Percentiles rank a stretch among this genome's conserved stretches.
phyloP scores from a whole-genome alignment of 2,888 invertebrate genomes.

The Capitulum mitella region DNA sequence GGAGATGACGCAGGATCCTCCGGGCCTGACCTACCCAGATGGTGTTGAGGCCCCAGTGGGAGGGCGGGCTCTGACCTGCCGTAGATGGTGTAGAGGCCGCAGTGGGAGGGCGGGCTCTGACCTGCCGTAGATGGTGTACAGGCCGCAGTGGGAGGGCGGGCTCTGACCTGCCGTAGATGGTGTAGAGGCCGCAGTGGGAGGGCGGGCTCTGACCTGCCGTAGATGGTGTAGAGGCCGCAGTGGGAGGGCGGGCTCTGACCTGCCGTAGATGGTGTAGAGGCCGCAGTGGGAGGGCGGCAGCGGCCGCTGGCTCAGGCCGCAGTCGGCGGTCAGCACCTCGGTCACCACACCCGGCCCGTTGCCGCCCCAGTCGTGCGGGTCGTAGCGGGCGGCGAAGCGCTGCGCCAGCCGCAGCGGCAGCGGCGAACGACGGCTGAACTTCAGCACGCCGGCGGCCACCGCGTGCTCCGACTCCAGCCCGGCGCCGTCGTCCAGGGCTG shows the following conservation, averaged over 20 bases:
- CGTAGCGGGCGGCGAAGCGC: constrained; percentile 30
- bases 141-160: neutral
- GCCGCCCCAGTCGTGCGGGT: constrained; percentile 33
- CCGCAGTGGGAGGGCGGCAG: neutral
- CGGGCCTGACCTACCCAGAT: no score
- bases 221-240: neutral
- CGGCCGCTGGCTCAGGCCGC: neutral
- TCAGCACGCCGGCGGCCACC: constrained; percentile 31
- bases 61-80: neutral
- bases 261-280: neutral
- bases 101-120: neutral
- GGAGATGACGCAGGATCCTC: no score
- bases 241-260: neutral
- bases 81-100: neutral
- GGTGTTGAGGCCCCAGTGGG: no score
- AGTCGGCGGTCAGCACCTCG: constrained; percentile 28
- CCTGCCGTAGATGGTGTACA: neutral
- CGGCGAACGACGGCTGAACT: constrained; percentile 28
- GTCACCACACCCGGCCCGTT: constrained; percentile 34
- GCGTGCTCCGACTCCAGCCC: constrained; percentile 32
- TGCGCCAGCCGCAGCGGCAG: constrained; percentile 25
- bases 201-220: neutral
- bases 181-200: neutral
- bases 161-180: constrained; percentile 16
- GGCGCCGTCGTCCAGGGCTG: constrained; percentile 29